These are phyloP conservation scores for Oreochromis spilurus DNA, from an alignment of 2,113 vertebrate genomes.

Conservation along the genomic window DNA sequence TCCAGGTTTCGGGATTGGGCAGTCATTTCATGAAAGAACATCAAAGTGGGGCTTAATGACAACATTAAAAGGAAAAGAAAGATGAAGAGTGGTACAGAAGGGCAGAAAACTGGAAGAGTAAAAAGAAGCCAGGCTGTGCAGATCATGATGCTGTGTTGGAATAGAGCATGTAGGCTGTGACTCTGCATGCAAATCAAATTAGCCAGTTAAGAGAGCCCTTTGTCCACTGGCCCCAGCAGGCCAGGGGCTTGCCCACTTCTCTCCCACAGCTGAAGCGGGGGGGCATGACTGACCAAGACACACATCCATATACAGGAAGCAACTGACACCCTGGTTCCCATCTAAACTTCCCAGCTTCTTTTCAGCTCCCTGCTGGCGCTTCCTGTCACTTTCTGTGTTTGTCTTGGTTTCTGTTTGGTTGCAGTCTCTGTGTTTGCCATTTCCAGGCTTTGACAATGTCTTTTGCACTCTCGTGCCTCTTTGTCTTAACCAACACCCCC, in stretches of 20 bases:
- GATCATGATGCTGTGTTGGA: constrained; percentile 30
- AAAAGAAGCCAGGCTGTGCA: constrained; percentile 15
- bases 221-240: constrained; percentile 60
- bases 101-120: not conserved
- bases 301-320: constrained; percentile 47
- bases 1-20: not conserved
- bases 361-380: constrained; percentile 13
- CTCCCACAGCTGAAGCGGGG: constrained; percentile 1
- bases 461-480: not conserved
- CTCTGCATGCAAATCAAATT: constrained; percentile 69
- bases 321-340: constrained; percentile 27
- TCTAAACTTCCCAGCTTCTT: constrained; percentile 9
- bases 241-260: constrained; percentile 38
- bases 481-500: not conserved
- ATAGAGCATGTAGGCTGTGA: constrained; percentile 10
- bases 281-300: constrained; percentile 33
- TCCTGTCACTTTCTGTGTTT: constrained; percentile 3
- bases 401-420: constrained; percentile 18
- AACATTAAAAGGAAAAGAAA: not conserved
- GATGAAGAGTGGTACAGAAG: not conserved
- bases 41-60: not conserved
- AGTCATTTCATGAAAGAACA: not conserved
- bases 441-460: not conserved
- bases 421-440: constrained; percentile 12
- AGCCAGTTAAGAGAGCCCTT: constrained; percentile 63